Percentiles rank a stretch among this genome's conserved stretches.
Evolutionary conservation across 2,888 invertebrate genomes (phyloP).

Genomic region (Cosmopolites sordidus): DNA sequence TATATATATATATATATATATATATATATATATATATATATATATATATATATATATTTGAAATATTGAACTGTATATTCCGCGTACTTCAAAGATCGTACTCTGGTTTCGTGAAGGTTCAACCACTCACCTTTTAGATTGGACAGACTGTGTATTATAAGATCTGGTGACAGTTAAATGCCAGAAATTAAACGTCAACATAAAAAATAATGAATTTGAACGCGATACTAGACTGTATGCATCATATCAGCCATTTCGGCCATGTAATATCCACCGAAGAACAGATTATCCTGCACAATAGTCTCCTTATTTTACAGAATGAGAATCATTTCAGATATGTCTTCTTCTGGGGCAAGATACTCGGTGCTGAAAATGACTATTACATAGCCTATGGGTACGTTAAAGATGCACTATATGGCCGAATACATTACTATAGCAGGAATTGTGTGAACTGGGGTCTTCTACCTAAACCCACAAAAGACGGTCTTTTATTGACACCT

Average conservation of each 20-base stretch:
- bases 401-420: slow-evolving; percentile 66
- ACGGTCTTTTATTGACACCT: slow-evolving; percentile 47
- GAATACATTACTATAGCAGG: slow-evolving; percentile 72
- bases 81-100: no score
- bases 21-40: no score
- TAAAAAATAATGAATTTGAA: slow-evolving; percentile 52
- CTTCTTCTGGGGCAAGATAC: slow-evolving; percentile 84
- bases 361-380: slow-evolving; percentile 73
- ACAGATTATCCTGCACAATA: slow-evolving; percentile 68
- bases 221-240: slow-evolving; percentile 51
- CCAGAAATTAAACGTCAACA: background rate
- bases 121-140: no score
- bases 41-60: no score
- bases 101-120: no score
- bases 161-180: no score
- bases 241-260: slow-evolving; percentile 60
- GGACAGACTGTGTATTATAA: no score
- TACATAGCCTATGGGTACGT: slow-evolving; percentile 76
- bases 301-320: slow-evolving; percentile 71
- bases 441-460: slow-evolving; percentile 68
- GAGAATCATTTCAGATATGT: slow-evolving; percentile 80
- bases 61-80: no score
- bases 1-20: no score
- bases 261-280: slow-evolving; percentile 69
- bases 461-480: slow-evolving; percentile 52